Conservation (phyloP, 92 coral and sea anemone species). For the Siderastrea radians region DNA sequence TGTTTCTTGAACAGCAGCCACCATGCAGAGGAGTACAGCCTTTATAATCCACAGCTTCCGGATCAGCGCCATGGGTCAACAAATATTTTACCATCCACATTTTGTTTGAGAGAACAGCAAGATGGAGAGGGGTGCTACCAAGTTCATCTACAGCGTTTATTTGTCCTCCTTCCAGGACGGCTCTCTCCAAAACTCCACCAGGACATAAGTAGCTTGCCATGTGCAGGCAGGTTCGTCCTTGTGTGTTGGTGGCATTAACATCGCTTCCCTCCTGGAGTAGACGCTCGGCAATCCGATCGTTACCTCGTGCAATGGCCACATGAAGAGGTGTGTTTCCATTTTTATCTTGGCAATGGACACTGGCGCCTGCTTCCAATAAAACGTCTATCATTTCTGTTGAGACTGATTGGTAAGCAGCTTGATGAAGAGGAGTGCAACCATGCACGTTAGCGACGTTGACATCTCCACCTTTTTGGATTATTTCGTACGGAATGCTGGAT, state of each 20-base stretch:
- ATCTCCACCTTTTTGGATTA: background rate
- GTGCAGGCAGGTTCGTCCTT: constrained; percentile 27
- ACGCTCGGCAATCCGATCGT: background rate
- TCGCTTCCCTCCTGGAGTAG: constrained; percentile 16
- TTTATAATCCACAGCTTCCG: constrained; percentile 23
- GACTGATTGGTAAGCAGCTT: background rate
- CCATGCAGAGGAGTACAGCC: constrained; percentile 27
- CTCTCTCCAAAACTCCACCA: background rate
- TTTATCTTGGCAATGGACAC: constrained; percentile 6
- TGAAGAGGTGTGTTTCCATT: constrained; percentile 35
- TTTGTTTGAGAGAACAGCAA: background rate
- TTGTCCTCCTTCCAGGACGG: background rate
- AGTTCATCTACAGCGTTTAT: constrained; percentile 18
- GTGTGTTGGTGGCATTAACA: background rate
- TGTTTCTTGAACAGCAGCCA: background rate
- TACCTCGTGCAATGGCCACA: background rate
- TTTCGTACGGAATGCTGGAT: background rate
- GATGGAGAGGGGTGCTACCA: constrained; percentile 25
- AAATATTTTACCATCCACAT: background rate
- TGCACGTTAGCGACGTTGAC: background rate
- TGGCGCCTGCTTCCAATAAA: constrained; percentile 13
- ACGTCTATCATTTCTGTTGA: too few species aligned
- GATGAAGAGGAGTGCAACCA: background rate
- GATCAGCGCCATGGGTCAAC: constrained; percentile 21
- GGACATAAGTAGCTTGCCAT: constrained; percentile 5